Evolutionary conservation across 2,888 invertebrate genomes (phyloP), one percentile per base, ranked within the genome.

Genomic region (Teleogryllus oceanicus): DNA sequence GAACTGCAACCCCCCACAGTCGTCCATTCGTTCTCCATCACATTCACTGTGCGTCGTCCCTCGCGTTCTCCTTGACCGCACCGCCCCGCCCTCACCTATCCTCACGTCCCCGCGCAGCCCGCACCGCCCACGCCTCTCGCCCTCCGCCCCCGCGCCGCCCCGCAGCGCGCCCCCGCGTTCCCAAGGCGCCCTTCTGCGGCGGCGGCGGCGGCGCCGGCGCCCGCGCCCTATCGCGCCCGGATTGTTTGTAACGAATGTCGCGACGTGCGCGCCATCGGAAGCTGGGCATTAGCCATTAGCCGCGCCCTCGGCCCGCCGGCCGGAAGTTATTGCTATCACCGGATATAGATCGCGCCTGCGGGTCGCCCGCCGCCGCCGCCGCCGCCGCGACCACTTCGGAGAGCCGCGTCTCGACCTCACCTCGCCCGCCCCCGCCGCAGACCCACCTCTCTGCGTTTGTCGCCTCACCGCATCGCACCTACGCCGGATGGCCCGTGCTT

Each of bases 191-290:
- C 62, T 5, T 13, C 62, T 62, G 62, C n/a, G 62, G n/a, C 4
- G 13, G 16, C 3, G 13, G 62, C 5, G 62, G 62, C 62, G 18
- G 24, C 62, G 62, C 3, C 62, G n/a, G 16, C 62, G n/a, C 62
- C 5, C 16, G 62, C 62, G 13, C 62, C 62, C 62, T 62, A 62
- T 62, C 62, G 62, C 62, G n/a, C 62, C 62, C 62, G 62, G 62
- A 62, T 62, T 62, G 62, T 62, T 62, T 62, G 62, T 62, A 62
- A 62, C 62, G 62, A 62, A 62, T 62, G 62, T 62, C 62, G 10
- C 62, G 62, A 62, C 62, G 62, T 62, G 62, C 62, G 62, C 62
- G n/a, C 62, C 62, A 62, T 62, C 62, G 62, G 16, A 62, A 62
- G 62, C n/a, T 13, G 62, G n/a, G 62, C 62, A 62, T 62, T 62